phyloP scores from a whole-genome alignment of 2,797 vertebrate genomes.

The Paratrypauchen microcephalus region DNA sequence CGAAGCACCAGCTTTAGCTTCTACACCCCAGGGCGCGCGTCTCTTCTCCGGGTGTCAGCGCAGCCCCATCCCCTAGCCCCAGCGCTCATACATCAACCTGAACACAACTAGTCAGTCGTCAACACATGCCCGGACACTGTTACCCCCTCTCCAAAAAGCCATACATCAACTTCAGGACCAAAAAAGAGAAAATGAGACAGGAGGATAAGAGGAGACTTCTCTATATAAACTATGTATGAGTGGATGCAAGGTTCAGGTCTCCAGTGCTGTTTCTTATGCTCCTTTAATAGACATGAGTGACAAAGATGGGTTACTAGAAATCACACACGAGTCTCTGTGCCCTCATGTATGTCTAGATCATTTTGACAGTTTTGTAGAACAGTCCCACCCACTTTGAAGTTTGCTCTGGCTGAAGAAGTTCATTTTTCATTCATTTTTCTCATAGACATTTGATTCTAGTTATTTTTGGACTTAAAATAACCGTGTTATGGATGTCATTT shows the following conservation, averaged over 20 bases:
- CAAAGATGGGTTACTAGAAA: background rate
- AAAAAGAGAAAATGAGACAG: slow-evolving; percentile 64
- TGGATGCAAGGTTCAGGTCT: slow-evolving; percentile 23
- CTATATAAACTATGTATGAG: slow-evolving; percentile 28
- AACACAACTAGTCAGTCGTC: slow-evolving; percentile 63
- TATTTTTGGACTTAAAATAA: no score
- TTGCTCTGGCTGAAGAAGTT: no score
- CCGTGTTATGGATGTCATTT: no score
- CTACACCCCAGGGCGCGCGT: slow-evolving; percentile 58
- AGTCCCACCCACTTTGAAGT: no score
- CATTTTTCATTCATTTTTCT: no score
- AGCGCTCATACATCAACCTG: slow-evolving; percentile 71
- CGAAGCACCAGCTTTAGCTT: slow-evolving; percentile 48
- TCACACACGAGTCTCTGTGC: background rate
- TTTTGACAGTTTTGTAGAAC: no score
- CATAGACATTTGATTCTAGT: no score
- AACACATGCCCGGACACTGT: slow-evolving; percentile 46
- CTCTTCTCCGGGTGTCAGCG: slow-evolving; percentile 64
- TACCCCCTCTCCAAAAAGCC: slow-evolving; percentile 49
- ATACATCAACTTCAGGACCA: slow-evolving; percentile 74
- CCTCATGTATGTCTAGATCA: background rate
- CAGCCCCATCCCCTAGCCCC: slow-evolving; percentile 65
- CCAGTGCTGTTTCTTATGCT: background rate
- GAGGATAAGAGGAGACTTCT: slow-evolving; percentile 53
- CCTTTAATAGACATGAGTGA: background rate